These are phyloP conservation scores for Selenia dentaria DNA, from an alignment of 2,888 invertebrate species.

Conservation along the genomic window DNA sequence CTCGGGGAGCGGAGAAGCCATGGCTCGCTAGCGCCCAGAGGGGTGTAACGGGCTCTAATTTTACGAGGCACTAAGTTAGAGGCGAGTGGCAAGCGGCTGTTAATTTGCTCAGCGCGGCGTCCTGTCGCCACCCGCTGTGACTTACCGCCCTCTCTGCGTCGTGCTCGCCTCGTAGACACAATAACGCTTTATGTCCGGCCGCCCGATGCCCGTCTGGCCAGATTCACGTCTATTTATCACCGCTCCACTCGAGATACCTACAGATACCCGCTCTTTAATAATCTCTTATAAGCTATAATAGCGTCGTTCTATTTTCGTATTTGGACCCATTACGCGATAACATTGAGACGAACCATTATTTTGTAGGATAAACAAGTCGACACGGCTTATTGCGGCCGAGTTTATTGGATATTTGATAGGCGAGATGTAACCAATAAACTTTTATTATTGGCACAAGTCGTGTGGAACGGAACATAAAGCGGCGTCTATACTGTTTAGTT, in stretches of 20 bases:
- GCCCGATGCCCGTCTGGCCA: constrained; percentile 19
- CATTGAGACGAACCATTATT: constrained; percentile 50
- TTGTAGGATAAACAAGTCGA: constrained; percentile 57
- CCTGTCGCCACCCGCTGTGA: constrained; percentile 80
- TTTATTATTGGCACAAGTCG: constrained; percentile 69
- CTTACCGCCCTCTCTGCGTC: constrained; percentile 56
- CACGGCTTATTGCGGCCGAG: constrained; percentile 59
- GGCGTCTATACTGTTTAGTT: constrained; percentile 34
- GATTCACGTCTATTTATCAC: constrained; percentile 58
- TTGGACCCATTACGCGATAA: constrained; percentile 53
- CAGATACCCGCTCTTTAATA: constrained; percentile 49
- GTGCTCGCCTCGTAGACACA: constrained; percentile 31
- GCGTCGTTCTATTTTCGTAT: constrained; percentile 46
- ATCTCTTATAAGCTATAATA: constrained; percentile 36
- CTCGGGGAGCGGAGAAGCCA: constrained; percentile 51
- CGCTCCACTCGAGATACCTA: constrained; percentile 38
- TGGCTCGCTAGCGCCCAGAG: constrained; percentile 57
- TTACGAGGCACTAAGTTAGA: constrained; percentile 82
- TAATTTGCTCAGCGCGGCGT: constrained; percentile 76
- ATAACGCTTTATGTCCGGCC: constrained; percentile 50
- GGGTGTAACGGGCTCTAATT: constrained; percentile 77
- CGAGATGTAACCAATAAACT: constrained; percentile 70
- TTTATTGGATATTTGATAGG: constrained; percentile 73
- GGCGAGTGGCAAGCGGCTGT: constrained; percentile 77
- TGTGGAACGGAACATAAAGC: constrained; percentile 54